A percentile compares a stretch with the other conserved stretches of the same genome.
phyloP scores from a whole-genome alignment of 2,888 invertebrate genomes.

The Drosophila longiperda region DNA sequence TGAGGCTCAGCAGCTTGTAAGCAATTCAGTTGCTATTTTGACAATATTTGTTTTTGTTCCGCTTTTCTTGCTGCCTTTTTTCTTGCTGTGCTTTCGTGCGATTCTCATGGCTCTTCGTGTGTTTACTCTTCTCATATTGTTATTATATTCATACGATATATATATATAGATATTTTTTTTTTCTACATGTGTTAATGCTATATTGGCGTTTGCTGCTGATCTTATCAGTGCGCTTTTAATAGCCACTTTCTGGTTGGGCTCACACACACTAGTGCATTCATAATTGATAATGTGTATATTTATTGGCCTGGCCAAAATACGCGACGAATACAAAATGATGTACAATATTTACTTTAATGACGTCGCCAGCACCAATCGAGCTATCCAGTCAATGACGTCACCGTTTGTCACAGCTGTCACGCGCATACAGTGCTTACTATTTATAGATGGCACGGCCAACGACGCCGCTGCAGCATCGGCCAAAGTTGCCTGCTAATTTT shows the following conservation, averaged over 20 bases:
- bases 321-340: constrained; percentile 53
- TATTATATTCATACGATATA: constrained; percentile 11
- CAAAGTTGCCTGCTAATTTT: constrained; percentile 70
- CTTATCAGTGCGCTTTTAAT: constrained; percentile 49
- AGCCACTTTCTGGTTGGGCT: constrained; percentile 16
- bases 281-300: constrained; percentile 27
- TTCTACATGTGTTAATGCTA: not conserved
- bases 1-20: constrained; percentile 74
- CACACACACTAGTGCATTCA: constrained; percentile 1
- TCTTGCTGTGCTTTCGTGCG: constrained; percentile 72
- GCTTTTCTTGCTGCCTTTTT: constrained; percentile 59
- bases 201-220: constrained; percentile 16
- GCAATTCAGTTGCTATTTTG: constrained; percentile 69
- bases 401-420: constrained; percentile 73
- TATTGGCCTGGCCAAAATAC: constrained; percentile 39
- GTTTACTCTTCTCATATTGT: constrained; percentile 53
- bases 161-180: not conserved
- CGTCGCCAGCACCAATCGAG: constrained; percentile 43
- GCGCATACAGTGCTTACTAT: constrained; percentile 69
- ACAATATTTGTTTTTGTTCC: constrained; percentile 68
- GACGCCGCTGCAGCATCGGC: constrained; percentile 20
- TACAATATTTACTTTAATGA: constrained; percentile 52
- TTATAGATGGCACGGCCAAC: constrained; percentile 65
- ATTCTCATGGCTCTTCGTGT: constrained; percentile 69
- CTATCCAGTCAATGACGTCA: constrained; percentile 69